Evolutionary conservation across 1,140 invertebrate genomes (phyloP).

Genomic region (Radopholus similis): DNA sequence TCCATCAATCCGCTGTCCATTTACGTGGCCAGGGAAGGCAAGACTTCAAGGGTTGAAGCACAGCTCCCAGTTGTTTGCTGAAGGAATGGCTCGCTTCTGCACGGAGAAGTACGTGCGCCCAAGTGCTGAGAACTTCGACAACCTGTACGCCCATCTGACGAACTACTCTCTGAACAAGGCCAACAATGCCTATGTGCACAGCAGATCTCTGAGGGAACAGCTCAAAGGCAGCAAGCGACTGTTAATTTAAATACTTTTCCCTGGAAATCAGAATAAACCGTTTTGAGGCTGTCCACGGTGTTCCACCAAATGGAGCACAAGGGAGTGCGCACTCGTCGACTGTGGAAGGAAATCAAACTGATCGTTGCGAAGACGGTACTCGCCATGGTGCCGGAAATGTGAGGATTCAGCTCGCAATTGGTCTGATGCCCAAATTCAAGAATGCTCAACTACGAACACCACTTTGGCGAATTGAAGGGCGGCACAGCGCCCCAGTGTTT

Average conservation of each 20-base stretch:
- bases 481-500: conserved; percentile 60
- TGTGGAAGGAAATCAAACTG: conserved; percentile 63
- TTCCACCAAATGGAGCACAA: conserved; percentile 60
- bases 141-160: conserved; percentile 64
- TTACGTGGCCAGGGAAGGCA: conserved; percentile 63
- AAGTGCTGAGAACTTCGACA: conserved; percentile 59
- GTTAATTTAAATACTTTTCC: not conserved
- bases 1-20: conserved; percentile 63
- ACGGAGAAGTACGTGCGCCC: conserved; percentile 62
- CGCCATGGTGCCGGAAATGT: conserved; percentile 64
- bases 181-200: conserved; percentile 62
- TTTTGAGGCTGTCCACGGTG: conserved; percentile 62
- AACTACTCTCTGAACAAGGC: conserved; percentile 65
- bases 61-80: not conserved
- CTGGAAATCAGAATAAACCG: not conserved
- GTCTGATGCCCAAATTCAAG: too few species aligned
- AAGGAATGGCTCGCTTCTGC: conserved; percentile 63
- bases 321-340: conserved; percentile 59
- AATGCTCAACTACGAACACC: conserved; percentile 61
- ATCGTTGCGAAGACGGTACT: conserved; percentile 65
- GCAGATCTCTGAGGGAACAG: conserved; percentile 61
- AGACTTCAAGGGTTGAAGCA: not conserved
- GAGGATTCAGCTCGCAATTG: too few species aligned
- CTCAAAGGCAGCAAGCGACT: conserved; percentile 61
- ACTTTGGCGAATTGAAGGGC: conserved; percentile 59